Evolutionary conservation across 2,888 invertebrate species (phyloP).

Genomic region (Spicauda simplicius): DNA sequence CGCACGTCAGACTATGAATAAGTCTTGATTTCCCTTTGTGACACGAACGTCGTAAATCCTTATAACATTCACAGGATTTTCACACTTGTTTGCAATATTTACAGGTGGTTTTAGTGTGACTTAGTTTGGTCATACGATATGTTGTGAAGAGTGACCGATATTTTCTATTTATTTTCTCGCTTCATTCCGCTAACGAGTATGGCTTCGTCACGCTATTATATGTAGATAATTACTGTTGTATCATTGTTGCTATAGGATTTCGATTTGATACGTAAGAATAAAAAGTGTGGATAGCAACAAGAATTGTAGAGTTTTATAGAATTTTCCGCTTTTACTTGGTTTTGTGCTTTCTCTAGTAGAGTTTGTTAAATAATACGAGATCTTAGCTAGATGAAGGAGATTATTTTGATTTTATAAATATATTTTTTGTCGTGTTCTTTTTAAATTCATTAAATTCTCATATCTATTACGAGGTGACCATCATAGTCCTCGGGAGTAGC

Average conservation of each 20-base stretch:
- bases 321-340: too few species aligned
- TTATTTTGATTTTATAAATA: too few species aligned
- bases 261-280: background rate
- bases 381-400: too few species aligned
- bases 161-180: conserved; percentile 30
- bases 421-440: too few species aligned
- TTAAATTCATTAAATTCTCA: too few species aligned
- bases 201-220: conserved; percentile 18
- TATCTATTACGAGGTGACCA: too few species aligned
- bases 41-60: background rate
- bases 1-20: conserved; percentile 33
- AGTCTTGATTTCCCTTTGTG: conserved; percentile 7
- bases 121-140: background rate
- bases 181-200: conserved; percentile 23
- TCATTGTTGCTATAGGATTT: conserved; percentile 7
- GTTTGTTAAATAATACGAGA: too few species aligned
- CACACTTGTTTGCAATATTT: background rate
- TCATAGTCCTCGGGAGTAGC: too few species aligned
- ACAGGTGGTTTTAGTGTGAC: background rate
- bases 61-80: background rate
- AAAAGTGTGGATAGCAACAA: too few species aligned
- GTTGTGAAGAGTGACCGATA: conserved; percentile 2
- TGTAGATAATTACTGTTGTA: conserved; percentile 20
- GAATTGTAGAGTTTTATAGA: too few species aligned
- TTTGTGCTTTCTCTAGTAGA: too few species aligned